Conservation (phyloP, 2,888 invertebrate genomes). For the Lampropteryx suffumata region DNA sequence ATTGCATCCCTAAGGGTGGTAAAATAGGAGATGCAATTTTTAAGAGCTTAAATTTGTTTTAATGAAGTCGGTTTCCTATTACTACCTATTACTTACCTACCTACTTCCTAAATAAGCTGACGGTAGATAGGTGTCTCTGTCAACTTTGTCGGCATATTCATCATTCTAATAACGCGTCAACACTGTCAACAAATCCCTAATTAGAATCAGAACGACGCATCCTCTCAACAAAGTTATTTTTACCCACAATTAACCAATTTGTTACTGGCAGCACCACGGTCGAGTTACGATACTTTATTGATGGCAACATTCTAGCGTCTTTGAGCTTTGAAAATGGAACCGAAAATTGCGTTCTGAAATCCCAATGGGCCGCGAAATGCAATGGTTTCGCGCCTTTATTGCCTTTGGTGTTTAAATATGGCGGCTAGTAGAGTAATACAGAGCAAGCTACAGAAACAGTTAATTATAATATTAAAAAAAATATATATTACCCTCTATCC, state of each 20-base stretch:
- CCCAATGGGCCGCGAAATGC: slow-evolving; percentile 69
- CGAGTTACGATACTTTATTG: slow-evolving; percentile 62
- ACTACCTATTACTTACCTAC: no score
- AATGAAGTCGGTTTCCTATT: no score
- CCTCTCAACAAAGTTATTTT: slow-evolving; percentile 32
- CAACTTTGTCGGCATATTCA: slow-evolving; percentile 10
- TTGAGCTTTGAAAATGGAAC: slow-evolving; percentile 66
- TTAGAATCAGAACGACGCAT: slow-evolving; percentile 23
- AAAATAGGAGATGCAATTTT: no score
- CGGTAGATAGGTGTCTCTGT: no score
- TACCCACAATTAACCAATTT: slow-evolving; percentile 75
- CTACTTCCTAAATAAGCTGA: no score
- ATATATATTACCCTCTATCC: no score
- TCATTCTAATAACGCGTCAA: slow-evolving; percentile 23
- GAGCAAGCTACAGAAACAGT: not conserved
- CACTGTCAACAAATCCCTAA: slow-evolving; percentile 35
- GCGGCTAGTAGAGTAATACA: slow-evolving; percentile 31
- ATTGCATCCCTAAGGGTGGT: no score
- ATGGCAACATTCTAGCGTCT: slow-evolving; percentile 74
- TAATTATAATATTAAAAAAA: no score
- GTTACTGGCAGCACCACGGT: slow-evolving; percentile 66
- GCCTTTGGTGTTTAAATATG: slow-evolving; percentile 68
- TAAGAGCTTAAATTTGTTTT: no score
- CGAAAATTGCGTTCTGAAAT: slow-evolving; percentile 68
- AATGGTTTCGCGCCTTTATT: slow-evolving; percentile 57